Conservation (phyloP, 2,113 vertebrate species). For the Strix aluco region DNA sequence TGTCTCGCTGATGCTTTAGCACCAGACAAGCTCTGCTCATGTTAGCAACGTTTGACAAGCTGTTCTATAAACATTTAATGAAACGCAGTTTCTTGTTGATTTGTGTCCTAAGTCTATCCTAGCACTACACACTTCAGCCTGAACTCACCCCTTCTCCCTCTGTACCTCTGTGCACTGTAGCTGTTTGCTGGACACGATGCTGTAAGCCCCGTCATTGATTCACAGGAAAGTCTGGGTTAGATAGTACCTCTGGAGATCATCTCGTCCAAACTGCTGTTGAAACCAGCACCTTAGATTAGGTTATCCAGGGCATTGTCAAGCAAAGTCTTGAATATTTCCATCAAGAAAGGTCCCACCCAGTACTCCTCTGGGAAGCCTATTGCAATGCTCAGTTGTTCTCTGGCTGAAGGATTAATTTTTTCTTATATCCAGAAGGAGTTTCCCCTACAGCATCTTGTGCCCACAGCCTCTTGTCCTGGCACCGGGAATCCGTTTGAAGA, state of each 20-base stretch:
- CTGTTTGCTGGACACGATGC: background rate
- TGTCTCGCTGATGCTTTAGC: background rate
- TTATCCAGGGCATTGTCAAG: background rate
- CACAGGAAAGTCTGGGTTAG: background rate
- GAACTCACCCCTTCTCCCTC: background rate
- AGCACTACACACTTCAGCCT: background rate
- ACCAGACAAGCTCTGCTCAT: background rate
- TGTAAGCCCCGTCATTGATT: background rate
- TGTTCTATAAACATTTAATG: background rate
- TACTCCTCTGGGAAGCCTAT: background rate
- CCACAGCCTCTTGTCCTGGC: background rate
- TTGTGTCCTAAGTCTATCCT: background rate
- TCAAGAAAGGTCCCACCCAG: background rate
- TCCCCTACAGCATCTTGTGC: background rate
- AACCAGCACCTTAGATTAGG: background rate
- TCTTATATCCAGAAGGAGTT: background rate
- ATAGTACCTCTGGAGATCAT: background rate
- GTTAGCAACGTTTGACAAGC: background rate
- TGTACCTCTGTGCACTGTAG: rapidly evolving
- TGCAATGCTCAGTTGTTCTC: background rate
- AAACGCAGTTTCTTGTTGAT: background rate
- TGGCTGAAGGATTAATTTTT: background rate
- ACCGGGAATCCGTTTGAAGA: background rate
- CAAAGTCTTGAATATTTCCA: background rate
- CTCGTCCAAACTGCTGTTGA: background rate